phyloP scores from a whole-genome alignment of 2,113 vertebrate species.

The Bufo gargarizans region DNA sequence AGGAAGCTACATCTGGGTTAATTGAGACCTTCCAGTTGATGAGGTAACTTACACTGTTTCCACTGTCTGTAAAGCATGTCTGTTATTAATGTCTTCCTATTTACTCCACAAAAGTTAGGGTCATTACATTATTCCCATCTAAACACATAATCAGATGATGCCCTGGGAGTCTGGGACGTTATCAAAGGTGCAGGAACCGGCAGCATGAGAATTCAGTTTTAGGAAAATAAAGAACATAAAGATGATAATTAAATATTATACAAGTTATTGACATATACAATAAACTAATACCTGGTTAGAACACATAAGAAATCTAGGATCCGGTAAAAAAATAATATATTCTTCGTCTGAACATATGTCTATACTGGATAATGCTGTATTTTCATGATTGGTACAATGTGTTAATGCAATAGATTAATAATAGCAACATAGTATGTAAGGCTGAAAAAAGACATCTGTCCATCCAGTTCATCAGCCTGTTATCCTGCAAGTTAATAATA shows the following conservation, averaged over 20 bases:
- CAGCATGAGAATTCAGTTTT: background rate
- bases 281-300: too few relatives aligned
- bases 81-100: conserved; percentile 16
- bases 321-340: too few relatives aligned
- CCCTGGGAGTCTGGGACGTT: too few relatives aligned
- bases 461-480: too few relatives aligned
- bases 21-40: background rate
- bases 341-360: too few relatives aligned
- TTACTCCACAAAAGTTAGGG: background rate
- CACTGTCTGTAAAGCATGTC: background rate
- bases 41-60: conserved; percentile 1
- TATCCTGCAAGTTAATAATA: too few relatives aligned
- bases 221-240: background rate
- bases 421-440: too few relatives aligned
- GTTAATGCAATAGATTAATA: too few relatives aligned
- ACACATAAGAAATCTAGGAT: too few relatives aligned
- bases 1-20: conserved; percentile 6
- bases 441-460: too few relatives aligned
- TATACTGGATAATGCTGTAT: too few relatives aligned
- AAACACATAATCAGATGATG: background rate
- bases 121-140: background rate
- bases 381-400: too few relatives aligned
- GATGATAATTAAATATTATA: background rate
- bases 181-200: background rate
- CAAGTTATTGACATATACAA: background rate